Evolutionary conservation across 1,140 invertebrate genomes (phyloP).

Genomic region (Pectinophora gossypiella): DNA sequence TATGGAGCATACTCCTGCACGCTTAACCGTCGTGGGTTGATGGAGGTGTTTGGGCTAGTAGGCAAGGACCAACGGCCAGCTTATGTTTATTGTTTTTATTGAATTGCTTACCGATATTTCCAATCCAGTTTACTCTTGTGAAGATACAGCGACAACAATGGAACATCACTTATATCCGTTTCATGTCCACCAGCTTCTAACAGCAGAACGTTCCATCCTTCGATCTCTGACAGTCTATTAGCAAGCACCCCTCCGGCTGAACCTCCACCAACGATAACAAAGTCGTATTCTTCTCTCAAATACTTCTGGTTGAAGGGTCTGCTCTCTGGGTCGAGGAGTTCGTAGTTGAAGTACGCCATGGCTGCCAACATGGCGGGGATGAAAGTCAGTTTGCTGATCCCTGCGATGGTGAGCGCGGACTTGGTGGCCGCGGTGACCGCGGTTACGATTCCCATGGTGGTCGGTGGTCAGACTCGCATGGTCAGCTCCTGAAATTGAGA

Average conservation of each 20-base stretch:
- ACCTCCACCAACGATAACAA: conserved; percentile 84
- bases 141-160: conserved; percentile 88
- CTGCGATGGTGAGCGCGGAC: conserved; percentile 80
- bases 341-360: conserved; percentile 90
- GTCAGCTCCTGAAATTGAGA: conserved; percentile 37
- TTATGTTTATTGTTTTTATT: too few species aligned
- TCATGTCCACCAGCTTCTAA: conserved; percentile 93
- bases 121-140: conserved; percentile 95
- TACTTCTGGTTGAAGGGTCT: conserved; percentile 82
- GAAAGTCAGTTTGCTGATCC: conserved; percentile 83
- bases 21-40: too few species aligned
- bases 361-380: conserved; percentile 86
- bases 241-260: conserved; percentile 92
- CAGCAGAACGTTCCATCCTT: conserved; percentile 86
- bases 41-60: too few species aligned
- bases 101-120: conserved; percentile 84
- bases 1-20: too few species aligned
- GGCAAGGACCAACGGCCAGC: too few species aligned
- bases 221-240: conserved; percentile 87
- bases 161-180: conserved; percentile 88
- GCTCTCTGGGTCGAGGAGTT: conserved; percentile 90
- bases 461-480: conserved; percentile 26
- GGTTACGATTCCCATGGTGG: conserved; percentile 59
- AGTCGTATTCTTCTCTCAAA: conserved; percentile 84
- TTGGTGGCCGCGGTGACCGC: conserved; percentile 79